Evolutionary conservation across 2,797 vertebrate genomes (phyloP), one percentile per base, ranked within the genome.

Genomic region (Phoeniculus purpureus): DNA sequence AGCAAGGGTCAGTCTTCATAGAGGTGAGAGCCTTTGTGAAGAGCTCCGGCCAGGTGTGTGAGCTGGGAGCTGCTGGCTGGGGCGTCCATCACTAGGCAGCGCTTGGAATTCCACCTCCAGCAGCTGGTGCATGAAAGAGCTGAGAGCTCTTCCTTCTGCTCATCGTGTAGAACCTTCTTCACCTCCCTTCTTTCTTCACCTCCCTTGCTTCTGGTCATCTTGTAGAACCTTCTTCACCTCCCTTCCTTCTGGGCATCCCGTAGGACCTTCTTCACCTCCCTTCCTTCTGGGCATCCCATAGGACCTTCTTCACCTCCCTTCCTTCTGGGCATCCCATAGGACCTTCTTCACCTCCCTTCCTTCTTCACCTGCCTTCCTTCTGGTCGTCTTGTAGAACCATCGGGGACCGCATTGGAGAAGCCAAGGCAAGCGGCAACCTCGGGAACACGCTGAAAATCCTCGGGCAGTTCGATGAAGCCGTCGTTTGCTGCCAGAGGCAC

Each of bases 391-490:
- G 21, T 82, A 99, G 99, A 95, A 99, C 99, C 58, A 99, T 99
- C 11, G 99, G 98, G 47, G 99, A 99, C 97, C 97, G 98, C 64
- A 99, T 99, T 23, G 99, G 99, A 83, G 99, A 99, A 91, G 99
- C 98, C 61, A 99, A 99, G 92, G 99, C 99, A 76, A 99, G 99
- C 0, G 99, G 99, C 25, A 99, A 99, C 97, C 98, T 99, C 1
- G 99, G 99, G 29, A 99, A 99, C 89, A 99, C 99, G 0, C 92
- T 99, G 61, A 99, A 99, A 95, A 98, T 99, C 23, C 97, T 99
- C 15, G 98, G 98, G 19, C 98, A 98, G 76, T 99, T 99, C 25
- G 99, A 99, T 4, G 99, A 99, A 96, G 99, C 99, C 1, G 95
- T 98, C 0, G 98, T 98, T 40, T 99, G 99, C 96, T 99, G 99